Conservation (phyloP, 2,888 invertebrate genomes). For the Caenorhabditis sp. region DNA sequence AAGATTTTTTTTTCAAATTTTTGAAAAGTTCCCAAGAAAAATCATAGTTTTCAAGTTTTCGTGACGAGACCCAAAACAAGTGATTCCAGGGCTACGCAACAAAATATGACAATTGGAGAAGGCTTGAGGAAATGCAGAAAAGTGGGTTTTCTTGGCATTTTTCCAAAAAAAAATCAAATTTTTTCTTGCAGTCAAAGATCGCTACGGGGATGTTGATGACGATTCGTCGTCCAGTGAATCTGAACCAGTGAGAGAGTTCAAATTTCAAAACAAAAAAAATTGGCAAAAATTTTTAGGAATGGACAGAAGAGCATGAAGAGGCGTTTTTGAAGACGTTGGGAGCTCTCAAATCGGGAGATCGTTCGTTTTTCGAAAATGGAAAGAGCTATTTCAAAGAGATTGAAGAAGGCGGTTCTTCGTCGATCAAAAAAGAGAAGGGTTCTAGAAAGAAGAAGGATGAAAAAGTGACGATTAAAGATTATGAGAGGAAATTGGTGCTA, state of each 20-base stretch:
- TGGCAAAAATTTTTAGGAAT: no score
- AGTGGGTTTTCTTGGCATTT: conserved; percentile 57
- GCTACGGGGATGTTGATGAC: conserved; percentile 71
- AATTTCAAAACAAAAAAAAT: no score
- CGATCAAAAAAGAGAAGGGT: conserved; percentile 24
- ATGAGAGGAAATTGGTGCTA: conserved; percentile 81
- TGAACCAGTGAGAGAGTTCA: no score
- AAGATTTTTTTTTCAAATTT: no score
- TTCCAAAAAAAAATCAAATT: neutral
- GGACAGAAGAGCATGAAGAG: conserved; percentile 80
- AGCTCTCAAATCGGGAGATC: conserved; percentile 77
- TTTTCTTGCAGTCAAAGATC: conserved; percentile 56
- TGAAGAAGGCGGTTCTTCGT: neutral
- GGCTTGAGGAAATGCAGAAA: conserved; percentile 83
- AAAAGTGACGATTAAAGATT: conserved; percentile 81
- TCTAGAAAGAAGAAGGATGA: conserved; percentile 72
- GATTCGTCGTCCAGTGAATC: conserved; percentile 74
- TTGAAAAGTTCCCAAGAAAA: no score
- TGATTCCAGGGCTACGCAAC: conserved; percentile 83
- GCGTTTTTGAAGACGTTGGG: conserved; percentile 87
- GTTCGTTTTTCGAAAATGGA: conserved; percentile 19
- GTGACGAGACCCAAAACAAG: no score
- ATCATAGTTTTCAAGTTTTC: neutral
- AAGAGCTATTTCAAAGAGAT: conserved; percentile 14
- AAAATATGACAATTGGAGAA: conserved; percentile 83